Conservation (phyloP, 2,113 vertebrate genomes). For the Thamnophis sirtalis region DNA sequence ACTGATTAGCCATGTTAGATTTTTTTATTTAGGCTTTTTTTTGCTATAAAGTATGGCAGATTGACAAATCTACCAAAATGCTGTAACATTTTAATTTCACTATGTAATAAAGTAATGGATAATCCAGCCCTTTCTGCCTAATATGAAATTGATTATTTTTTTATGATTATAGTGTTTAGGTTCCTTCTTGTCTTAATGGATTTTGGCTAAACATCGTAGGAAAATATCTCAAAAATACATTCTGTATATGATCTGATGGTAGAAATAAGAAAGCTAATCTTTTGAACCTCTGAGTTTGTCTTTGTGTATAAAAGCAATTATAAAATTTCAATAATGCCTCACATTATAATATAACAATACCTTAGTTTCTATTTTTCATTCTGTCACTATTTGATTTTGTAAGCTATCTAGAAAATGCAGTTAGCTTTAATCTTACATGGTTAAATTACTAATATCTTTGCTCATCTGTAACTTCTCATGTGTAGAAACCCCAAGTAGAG, state of each 20-base stretch:
- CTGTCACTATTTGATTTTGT: constrained; percentile 17
- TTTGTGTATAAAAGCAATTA: background rate
- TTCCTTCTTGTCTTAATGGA: background rate
- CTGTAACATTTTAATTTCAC: constrained; percentile 11
- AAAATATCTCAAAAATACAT: background rate
- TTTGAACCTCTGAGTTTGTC: background rate
- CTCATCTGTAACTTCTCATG: constrained; percentile 17
- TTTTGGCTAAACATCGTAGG: background rate
- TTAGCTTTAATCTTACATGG: constrained; percentile 11
- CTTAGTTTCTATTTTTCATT: background rate
- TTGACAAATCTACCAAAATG: background rate
- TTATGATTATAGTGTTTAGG: background rate
- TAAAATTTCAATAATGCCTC: background rate
- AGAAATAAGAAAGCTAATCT: background rate
- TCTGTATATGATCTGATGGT: background rate
- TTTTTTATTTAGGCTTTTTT: background rate
- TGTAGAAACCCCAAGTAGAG: constrained; percentile 33
- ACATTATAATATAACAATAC: background rate
- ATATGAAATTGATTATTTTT: constrained; percentile 2
- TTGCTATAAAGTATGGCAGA: background rate
- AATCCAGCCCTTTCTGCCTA: background rate
- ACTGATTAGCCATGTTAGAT: background rate
- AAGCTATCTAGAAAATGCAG: constrained; percentile 27
- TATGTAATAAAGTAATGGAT: background rate
- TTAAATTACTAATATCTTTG: constrained; percentile 37